phyloP scores from a whole-genome alignment of 2,113 vertebrate species.

The Agelaius tricolor region DNA sequence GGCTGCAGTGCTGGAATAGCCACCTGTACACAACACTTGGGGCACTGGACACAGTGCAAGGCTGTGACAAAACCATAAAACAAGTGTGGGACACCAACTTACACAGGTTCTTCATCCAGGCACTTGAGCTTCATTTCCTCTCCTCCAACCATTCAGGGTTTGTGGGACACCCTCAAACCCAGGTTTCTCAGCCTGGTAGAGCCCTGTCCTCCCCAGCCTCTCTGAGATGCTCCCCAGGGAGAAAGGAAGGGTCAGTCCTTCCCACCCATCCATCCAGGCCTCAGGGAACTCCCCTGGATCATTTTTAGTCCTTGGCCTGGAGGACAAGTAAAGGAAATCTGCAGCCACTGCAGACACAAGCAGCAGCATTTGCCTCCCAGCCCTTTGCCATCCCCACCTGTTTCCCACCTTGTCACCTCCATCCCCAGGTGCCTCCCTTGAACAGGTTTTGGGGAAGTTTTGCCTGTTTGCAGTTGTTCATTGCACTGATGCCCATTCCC shows the following conservation, averaged over 20 bases:
- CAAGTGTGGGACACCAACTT: neutral
- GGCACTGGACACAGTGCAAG: neutral
- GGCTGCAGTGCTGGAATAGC: neutral
- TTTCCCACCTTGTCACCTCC: neutral
- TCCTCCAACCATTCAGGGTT: neutral
- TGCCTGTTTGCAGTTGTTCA: neutral
- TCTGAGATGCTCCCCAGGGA: accelerated
- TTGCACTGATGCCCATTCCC: neutral
- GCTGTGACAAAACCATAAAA: neutral
- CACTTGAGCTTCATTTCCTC: neutral
- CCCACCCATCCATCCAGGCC: neutral
- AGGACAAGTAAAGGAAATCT: neutral
- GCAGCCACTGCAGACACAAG: neutral
- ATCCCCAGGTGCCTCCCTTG: neutral
- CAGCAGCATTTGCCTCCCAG: neutral
- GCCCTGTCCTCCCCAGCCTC: neutral
- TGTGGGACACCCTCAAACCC: neutral
- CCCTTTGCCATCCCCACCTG: neutral
- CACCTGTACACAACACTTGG: accelerated
- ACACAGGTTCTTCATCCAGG: neutral
- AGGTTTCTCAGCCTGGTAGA: neutral
- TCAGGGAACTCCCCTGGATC: accelerated
- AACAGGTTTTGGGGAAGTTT: neutral
- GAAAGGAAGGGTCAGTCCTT: neutral
- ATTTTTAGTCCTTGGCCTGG: neutral